Conservation (phyloP, 2,888 invertebrate species). For the Corythucha ciliata region DNA sequence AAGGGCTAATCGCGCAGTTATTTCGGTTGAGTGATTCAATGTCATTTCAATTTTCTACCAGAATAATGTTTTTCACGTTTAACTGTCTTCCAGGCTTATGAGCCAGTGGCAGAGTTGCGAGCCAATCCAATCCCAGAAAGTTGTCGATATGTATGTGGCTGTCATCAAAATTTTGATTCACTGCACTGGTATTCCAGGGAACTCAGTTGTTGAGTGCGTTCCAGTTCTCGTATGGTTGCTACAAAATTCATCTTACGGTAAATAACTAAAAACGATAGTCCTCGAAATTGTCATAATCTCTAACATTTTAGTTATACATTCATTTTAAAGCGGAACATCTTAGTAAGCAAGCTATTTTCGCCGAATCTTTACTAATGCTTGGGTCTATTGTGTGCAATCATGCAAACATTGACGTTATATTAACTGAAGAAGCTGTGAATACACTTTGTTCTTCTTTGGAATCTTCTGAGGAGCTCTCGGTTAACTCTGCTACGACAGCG, state of each 20-base stretch:
- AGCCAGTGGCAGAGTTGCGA: conserved; percentile 20
- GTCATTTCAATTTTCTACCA: neutral
- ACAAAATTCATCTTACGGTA: conserved; percentile 23
- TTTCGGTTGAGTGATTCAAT: conserved; percentile 11
- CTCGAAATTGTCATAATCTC: no score
- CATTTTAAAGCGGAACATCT: no score
- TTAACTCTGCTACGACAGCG: conserved; percentile 14
- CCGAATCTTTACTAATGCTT: conserved; percentile 14
- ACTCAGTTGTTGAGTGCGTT: conserved; percentile 16
- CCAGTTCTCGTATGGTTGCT: conserved; percentile 27
- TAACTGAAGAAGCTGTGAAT: conserved; percentile 21
- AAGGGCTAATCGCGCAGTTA: conserved; percentile 18
- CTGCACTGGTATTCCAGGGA: conserved; percentile 4
- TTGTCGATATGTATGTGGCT: conserved; percentile 23
- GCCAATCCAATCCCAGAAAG: conserved; percentile 14
- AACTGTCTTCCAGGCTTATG: conserved; percentile 17
- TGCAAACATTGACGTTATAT: conserved; percentile 14
- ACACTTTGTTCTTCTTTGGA: conserved; percentile 11
- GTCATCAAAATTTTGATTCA: conserved; percentile 21
- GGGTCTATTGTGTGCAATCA: conserved; percentile 14
- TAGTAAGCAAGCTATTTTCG: no score
- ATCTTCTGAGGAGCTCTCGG: no score
- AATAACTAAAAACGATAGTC: no score
- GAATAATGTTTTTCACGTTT: neutral
- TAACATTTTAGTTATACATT: no score